phyloP scores from a whole-genome alignment of 2,888 invertebrate genomes.

The Dichetophora obliterata region DNA sequence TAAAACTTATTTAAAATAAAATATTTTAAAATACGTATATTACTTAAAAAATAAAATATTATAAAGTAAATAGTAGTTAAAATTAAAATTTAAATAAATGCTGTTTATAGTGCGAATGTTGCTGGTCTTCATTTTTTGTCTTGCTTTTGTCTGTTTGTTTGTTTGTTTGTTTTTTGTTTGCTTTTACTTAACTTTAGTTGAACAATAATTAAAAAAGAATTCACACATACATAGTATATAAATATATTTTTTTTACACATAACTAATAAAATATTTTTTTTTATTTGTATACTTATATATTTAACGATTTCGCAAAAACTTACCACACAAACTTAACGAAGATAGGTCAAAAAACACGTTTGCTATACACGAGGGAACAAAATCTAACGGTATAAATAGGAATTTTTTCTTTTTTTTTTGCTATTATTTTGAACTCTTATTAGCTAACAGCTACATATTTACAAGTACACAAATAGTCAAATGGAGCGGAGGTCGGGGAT shows the following conservation, averaged over 20 bases:
- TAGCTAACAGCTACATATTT: background rate
- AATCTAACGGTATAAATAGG: background rate
- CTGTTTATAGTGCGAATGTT: no score
- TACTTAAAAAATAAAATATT: no score
- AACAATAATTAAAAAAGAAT: no score
- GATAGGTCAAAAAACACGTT: background rate
- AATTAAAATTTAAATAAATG: no score
- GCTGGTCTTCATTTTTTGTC: no score
- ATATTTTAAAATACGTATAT: no score
- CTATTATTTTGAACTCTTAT: background rate
- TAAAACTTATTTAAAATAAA: no score
- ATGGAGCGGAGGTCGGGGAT: no score
- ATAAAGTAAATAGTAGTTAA: no score
- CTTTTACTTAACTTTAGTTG: no score
- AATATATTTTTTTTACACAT: background rate
- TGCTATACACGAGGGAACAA: conserved; percentile 1
- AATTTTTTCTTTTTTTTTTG: background rate
- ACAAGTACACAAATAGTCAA: background rate
- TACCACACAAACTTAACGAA: conserved; percentile 22
- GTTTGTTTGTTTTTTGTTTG: no score
- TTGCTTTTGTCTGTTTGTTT: no score
- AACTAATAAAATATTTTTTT: background rate
- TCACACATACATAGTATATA: background rate
- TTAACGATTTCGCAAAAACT: conserved; percentile 4
- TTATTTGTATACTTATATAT: background rate